These are phyloP conservation scores for Shinisaurus crocodilurus DNA, from an alignment of 2,113 vertebrate genomes.

Conservation along the genomic window DNA sequence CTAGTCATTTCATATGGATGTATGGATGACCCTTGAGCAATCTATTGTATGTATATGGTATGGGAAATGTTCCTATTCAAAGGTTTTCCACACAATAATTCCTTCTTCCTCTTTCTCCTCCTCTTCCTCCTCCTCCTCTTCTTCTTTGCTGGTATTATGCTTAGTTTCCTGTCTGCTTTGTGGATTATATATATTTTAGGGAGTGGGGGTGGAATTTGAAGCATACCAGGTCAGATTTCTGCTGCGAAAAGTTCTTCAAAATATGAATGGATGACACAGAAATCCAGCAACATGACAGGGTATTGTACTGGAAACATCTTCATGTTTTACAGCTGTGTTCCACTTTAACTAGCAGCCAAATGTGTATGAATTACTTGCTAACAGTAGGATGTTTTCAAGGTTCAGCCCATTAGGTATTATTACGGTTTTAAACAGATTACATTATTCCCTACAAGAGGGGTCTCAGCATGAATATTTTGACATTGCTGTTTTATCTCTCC, in stretches of 20 bases:
- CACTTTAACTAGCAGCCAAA: background rate
- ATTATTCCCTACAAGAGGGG: background rate
- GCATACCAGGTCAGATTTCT: slow-evolving; percentile 36
- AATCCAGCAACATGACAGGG: slow-evolving; percentile 43
- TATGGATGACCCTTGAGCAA: background rate
- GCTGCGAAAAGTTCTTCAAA: slow-evolving; percentile 57
- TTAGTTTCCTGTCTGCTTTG: background rate
- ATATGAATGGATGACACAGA: slow-evolving; percentile 60
- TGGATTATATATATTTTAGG: background rate
- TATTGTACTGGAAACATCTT: slow-evolving; percentile 24
- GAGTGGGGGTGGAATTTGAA: too few species aligned
- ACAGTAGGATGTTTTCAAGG: background rate
- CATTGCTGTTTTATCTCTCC: slow-evolving; percentile 9
- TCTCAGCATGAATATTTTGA: slow-evolving; percentile 15
- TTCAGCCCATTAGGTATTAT: background rate
- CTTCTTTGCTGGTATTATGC: background rate
- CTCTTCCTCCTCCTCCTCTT: background rate
- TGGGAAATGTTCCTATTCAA: background rate
- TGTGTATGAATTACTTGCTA: background rate
- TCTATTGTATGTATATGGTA: background rate
- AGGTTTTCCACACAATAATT: background rate
- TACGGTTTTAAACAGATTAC: background rate
- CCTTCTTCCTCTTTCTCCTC: too few species aligned
- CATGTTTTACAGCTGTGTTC: background rate
- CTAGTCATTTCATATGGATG: background rate